Base-by-base conservation (phyloP, 2,888 invertebrate genomes). In the Alviniconcha strummeri region DNA sequence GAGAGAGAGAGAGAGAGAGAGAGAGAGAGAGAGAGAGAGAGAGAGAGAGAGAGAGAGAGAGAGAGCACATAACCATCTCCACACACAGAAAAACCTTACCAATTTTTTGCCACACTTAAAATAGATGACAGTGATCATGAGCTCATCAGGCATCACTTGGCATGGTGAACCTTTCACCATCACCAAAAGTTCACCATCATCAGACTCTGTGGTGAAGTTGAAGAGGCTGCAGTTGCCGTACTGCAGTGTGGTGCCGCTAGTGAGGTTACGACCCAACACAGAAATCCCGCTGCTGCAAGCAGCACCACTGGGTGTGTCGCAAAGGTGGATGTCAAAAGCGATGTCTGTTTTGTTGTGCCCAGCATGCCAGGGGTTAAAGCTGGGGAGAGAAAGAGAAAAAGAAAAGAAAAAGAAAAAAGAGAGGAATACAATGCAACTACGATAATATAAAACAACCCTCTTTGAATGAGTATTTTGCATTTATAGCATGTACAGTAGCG, bases 101-200 rank as follows among this genome's bases (percentile, higher is more conserved):
- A 90, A 57, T 52, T 87, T 90, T 74, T 89, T 89, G 64, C 91
- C 91, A 89, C 92, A 92, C 83, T 89, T 90, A 67, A 92, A 87
- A 79, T 89, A 89, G 79, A 92, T 88, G 56, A 88, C 83, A 13
- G 90, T 88, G n/a, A 88, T 88, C 5, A 88, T 86, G 64, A 85
- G 83, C 57, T 87, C 85, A 2, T 75, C 71, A 0, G 83, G 76
- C 19, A 82, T 71, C 5, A 84, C 86, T 5, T 87, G 85, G 79
- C 91, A 91, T 0, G 79, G 15, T 17, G 88, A 88, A 5, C 92
- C 92, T 7, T 84, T 74, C 36, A 88, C 77, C 36, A 88, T 55
- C 13, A 88, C 78, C 84, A 88, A 84, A 9, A 88, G 57, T 82
- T 91, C 89, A n/a, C 86, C 88, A 79, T 80, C n/a, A 84, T 83